Base-by-base conservation (phyloP, 1,140 invertebrate species). In the Acyrthosiphon pisum region DNA sequence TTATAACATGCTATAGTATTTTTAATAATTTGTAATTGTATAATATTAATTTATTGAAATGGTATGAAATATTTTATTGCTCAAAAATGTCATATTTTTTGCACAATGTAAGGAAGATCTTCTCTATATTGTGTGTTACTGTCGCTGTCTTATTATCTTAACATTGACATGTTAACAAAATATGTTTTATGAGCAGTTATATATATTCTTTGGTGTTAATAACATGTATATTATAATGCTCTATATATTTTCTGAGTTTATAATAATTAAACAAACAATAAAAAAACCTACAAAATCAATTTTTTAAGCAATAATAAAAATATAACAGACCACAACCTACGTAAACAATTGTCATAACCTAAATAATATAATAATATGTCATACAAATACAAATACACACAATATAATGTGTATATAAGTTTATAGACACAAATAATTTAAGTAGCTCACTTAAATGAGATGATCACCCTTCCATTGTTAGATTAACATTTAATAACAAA, bases 301-400 rank as follows among this genome's bases (percentile, higher is more conserved):
- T 30, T 23, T 60, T 60, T 68, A 90, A 90, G 37, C 37, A 90
- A 68, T n/a, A 68, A 90, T 46, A 60, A 90, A 90, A 90, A 90
- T 90, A 90, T 90, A 90, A 90, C 30, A 89, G 23, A 44, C 89
- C 89, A 90, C 89, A 90, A 90, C 89, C 89, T 90, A 90, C 88
- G 4, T 60, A 60, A 20, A 56, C 56, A 90, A 90, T 68, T 68
- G 30, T 68, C 14, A 90, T 56, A 4, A 41, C 18, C 26, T 90
- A 41, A 90, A 90, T 68, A 90, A 41, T 37, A 30, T 90, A 90
- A 90, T 37, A 87, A 46, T 87, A 90, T 22, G 30, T n/a, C 30
- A 68, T n/a, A 68, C 26, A 30, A 90, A 44, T 68, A 30, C 30
- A 68, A 90, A 90, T 44, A 44, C 56, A 89, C 44, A 90, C 6